Percentiles rank a stretch among this genome's conserved stretches.
Conservation (phyloP, 2,113 vertebrate genomes). For the Capreolus pygargus region DNA sequence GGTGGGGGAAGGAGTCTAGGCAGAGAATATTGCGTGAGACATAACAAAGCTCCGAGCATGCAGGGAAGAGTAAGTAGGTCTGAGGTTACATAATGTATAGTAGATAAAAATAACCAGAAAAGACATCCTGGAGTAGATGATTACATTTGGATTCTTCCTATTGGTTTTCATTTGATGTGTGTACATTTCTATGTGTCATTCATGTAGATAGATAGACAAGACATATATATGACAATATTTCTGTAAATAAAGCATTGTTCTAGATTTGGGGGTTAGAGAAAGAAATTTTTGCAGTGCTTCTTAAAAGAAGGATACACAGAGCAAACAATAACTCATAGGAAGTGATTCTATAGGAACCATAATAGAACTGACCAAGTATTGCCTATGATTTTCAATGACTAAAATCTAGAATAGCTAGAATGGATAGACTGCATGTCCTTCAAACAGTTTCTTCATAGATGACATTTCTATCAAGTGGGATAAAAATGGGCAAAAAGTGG, state of each 20-base stretch:
- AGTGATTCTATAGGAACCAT: background rate
- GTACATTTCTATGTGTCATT: background rate
- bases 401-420: background rate
- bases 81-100: background rate
- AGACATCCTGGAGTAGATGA: background rate
- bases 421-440: background rate
- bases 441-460: background rate
- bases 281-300: background rate
- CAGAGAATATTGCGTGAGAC: background rate
- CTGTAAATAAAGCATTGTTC: background rate
- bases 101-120: constrained; percentile 32
- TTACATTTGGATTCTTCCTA: background rate
- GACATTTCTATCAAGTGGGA: background rate
- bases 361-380: background rate
- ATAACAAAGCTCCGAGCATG: background rate
- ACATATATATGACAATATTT: background rate
- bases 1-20: background rate
- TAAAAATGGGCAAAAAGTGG: background rate
- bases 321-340: background rate
- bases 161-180: background rate
- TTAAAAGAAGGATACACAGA: background rate
- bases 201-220: background rate
- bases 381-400: background rate
- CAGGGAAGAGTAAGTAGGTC: constrained; percentile 29
- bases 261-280: background rate